Evolutionary conservation across 2,113 vertebrate genomes (phyloP), one percentile per base, ranked within the genome.

Genomic region (Chlorodrepanis virens): DNA sequence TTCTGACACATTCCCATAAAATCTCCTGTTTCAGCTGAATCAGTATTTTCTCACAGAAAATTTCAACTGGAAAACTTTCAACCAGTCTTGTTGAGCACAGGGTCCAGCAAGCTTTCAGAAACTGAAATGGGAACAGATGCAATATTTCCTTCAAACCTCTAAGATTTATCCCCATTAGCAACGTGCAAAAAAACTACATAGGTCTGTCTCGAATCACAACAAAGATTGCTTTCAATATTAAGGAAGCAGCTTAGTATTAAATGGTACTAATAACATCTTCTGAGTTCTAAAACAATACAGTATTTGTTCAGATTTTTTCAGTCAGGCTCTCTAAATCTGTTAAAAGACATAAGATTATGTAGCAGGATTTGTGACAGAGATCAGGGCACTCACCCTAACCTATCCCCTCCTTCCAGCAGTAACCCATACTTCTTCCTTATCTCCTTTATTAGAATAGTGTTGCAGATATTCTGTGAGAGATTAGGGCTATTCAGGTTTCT

Each of bases 31-130:
- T 94, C 61, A 23, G 44, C 49, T 94, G 80, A 95, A 95, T 84
- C 91, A 85, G 87, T 74, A 4, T 79, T 93, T 92, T 89, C 89
- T 77, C 94, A 89, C 49, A 84, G 45, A 91, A 95, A 94, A 89
- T 56, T 87, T 91, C n/a, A 68, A 12, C 0, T 78, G 81, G 87
- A 89, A 91, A 87, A 78, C n/a, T 84, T 89, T 91, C 57, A 89
- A 10, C 40, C 44, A 83, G 56, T 69, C 81, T 82, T 84, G 39
- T 28, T 90, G 94, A 86, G 89, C 89, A 91, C 50, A 64, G 53
- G n/a, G 57, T 69, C 78, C 94, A 84, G 84, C 84, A 94, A 72
- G 72, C 37, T 89, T 90, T 94, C 93, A 87, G 78, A 61, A 96
- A 64, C 33, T 52, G 75, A 94, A 96, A 83, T 6, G 60, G 67